Percentiles rank a stretch among this genome's conserved stretches.
These are phyloP conservation scores for Aotus griseimembra DNA, from an alignment of 2,797 vertebrate species.

Conservation along the genomic window DNA sequence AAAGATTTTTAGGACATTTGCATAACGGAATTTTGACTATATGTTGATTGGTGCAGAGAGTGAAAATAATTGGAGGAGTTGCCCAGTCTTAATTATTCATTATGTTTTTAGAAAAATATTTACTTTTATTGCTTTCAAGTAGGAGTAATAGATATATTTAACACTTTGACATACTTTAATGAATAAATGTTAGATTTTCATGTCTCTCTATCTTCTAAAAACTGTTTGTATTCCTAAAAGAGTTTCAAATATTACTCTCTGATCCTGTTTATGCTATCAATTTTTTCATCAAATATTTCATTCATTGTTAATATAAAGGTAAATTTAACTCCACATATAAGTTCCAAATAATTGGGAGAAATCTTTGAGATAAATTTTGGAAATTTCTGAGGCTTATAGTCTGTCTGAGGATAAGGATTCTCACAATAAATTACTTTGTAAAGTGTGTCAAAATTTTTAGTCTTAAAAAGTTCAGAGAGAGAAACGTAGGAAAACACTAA, in stretches of 20 bases:
- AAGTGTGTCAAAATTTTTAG: neutral
- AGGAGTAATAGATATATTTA: conserved; percentile 46
- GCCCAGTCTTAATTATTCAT: conserved; percentile 47
- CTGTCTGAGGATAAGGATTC: neutral
- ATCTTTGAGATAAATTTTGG: neutral
- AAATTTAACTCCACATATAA: neutral
- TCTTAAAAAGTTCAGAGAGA: neutral
- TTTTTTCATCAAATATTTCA: conserved; percentile 36
- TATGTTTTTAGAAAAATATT: conserved; percentile 65
- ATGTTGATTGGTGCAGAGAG: neutral
- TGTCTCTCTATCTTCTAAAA: neutral
- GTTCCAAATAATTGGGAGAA: neutral
- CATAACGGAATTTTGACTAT: conserved; percentile 1
- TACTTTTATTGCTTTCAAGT: conserved; percentile 58
- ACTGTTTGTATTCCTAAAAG: conserved; percentile 28
- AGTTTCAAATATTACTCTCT: conserved; percentile 21
- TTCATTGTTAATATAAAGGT: conserved; percentile 27
- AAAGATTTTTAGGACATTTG: conserved; percentile 1
- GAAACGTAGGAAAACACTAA: neutral
- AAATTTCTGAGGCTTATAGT: neutral
- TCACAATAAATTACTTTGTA: conserved; percentile 11
- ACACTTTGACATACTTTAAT: conserved; percentile 26
- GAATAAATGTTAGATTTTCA: conserved; percentile 46
- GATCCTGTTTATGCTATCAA: neutral
- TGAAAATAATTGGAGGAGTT: conserved; percentile 30